phyloP scores from a whole-genome alignment of 2,797 vertebrate genomes.

The Stomatorhinus walkeri region DNA sequence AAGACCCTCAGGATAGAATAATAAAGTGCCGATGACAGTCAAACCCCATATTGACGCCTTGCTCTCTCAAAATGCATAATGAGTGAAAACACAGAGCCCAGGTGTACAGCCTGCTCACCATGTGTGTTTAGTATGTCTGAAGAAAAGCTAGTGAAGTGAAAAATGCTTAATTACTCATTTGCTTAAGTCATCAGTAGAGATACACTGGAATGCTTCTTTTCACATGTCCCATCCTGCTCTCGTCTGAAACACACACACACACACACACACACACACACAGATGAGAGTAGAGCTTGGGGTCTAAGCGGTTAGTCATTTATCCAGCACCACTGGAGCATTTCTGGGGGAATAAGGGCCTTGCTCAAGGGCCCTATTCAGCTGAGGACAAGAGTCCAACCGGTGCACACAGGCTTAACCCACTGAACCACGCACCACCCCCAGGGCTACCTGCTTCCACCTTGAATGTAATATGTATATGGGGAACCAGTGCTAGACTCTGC shows the following conservation, averaged over 20 bases:
- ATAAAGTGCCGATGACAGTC: neutral
- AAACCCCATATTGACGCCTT: neutral
- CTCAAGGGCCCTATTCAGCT: neutral
- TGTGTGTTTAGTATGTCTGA: neutral
- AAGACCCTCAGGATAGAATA: neutral
- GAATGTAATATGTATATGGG: neutral
- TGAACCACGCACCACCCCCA: neutral
- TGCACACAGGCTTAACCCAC: neutral
- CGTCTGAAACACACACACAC: neutral
- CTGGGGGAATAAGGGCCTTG: neutral
- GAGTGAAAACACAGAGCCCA: neutral
- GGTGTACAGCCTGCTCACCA: neutral
- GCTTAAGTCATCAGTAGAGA: neutral
- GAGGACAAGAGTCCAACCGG: neutral
- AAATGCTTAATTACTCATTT: neutral
- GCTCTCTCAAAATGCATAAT: neutral
- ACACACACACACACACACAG: neutral
- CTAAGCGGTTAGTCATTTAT: neutral
- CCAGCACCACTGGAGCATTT: neutral
- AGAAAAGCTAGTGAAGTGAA: neutral
- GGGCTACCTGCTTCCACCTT: neutral
- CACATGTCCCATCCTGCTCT: neutral
- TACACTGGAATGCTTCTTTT: neutral
- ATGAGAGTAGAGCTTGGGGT: neutral
- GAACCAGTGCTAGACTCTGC: constrained; percentile 22